Conservation (phyloP, 2,888 invertebrate species). For the Drosophila emarginata region DNA sequence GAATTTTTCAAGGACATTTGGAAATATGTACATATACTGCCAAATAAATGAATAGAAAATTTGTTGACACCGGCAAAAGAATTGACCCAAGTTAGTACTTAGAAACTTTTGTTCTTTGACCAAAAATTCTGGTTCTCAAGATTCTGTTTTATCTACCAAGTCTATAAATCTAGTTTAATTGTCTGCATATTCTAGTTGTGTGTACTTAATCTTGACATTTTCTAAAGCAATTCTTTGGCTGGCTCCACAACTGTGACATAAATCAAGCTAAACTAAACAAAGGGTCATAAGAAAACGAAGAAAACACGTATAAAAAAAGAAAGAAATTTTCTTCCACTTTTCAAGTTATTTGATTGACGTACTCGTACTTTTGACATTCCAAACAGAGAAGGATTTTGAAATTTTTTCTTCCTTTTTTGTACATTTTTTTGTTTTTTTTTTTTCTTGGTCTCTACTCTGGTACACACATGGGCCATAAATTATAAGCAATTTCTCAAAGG, state of each 20-base stretch:
- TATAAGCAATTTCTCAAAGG: constrained; percentile 48
- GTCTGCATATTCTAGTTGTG: constrained; percentile 34
- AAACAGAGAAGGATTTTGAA: constrained; percentile 24
- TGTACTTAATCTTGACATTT: constrained; percentile 25
- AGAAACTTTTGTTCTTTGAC: no score
- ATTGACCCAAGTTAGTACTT: no score
- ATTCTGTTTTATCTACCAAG: neutral
- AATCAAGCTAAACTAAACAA: constrained; percentile 32
- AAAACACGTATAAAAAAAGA: constrained; percentile 9
- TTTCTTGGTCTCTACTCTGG: neutral
- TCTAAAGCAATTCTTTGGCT: constrained; percentile 12
- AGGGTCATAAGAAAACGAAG: constrained; percentile 10
- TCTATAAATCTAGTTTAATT: constrained; percentile 29
- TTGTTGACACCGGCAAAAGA: no score
- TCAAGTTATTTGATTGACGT: constrained; percentile 73
- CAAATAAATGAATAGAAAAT: no score
- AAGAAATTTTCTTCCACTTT: constrained; percentile 10
- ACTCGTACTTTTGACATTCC: constrained; percentile 72
- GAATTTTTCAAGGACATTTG: no score
- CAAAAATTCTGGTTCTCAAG: no score
- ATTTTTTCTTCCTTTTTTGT: constrained; percentile 34
- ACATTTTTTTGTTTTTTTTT: neutral
- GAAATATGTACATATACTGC: no score
- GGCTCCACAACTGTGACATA: constrained; percentile 16
- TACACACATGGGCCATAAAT: constrained; percentile 61